These are phyloP conservation scores for Scaptomyza polygonia DNA, from an alignment of 2,888 invertebrate species.

Conservation along the genomic window DNA sequence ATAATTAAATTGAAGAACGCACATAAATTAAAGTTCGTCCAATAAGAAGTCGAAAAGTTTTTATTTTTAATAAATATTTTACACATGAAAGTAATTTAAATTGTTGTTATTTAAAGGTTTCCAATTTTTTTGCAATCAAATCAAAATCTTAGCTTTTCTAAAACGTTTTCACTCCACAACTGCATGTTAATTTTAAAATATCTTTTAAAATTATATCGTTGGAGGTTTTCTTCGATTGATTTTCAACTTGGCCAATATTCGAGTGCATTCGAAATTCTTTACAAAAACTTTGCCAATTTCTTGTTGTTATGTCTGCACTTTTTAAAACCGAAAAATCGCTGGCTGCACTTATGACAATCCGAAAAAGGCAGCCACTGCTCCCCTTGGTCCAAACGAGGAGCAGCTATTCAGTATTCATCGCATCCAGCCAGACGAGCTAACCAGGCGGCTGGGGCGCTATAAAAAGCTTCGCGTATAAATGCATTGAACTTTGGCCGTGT, in stretches of 20 bases:
- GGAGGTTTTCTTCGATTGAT: no score
- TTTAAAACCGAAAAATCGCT: not conserved
- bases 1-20: no score
- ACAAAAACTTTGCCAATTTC: not conserved
- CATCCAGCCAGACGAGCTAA: constrained; percentile 31
- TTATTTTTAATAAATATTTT: no score
- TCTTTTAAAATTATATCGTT: no score
- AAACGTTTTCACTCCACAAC: no score
- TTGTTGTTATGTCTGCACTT: not conserved
- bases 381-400: constrained; percentile 1
- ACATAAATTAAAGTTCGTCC: no score
- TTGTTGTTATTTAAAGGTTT: no score
- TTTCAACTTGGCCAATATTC: not conserved
- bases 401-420: not conserved
- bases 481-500: constrained; percentile 74
- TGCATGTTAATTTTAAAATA: no score
- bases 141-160: no score
- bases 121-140: no score
- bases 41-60: no score
- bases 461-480: constrained; percentile 68
- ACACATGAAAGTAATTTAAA: no score
- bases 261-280: constrained; percentile 1
- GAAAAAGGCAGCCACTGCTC: constrained; percentile 5
- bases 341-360: constrained; percentile 41
- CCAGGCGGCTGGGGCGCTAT: constrained; percentile 57